Base-by-base conservation (phyloP, 2,888 invertebrate genomes). In the Leucania comma region DNA sequence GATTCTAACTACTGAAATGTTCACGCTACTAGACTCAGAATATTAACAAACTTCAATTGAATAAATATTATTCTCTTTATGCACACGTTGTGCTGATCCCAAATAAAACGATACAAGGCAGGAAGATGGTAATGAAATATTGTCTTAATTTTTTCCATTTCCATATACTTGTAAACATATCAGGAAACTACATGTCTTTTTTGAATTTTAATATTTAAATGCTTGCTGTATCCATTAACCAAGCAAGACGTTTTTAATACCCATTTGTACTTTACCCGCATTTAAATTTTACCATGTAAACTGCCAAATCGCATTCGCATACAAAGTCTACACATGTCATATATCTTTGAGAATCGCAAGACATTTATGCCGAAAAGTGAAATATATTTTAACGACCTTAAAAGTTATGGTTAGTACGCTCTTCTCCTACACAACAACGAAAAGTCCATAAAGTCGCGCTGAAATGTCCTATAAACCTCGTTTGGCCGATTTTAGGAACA, bases 401-500 rank as follows among this genome's bases (percentile, higher is more conserved):
- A 83, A 75, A 84, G 83, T 86, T 85, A 87, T 81, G 82, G 82
- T 79, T 84, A 82, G 85, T 84, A 77, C 72, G 67, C 70, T 83
- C 80, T 59, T 76, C 73, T 82, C 65, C 74, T 72, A 81, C 80
- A 82, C 79, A 72, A 81, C 67, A 65, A 78, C 61, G 38, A 58
- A 78, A 85, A 84, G 46, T 72, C 65, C 65, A 86, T 85, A 87
- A 88, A 87, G 69, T 82, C 60, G 72, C 74, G 71, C 62, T 69
- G 78, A 83, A 85, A 83, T 72, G 86, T 80, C 77, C 84, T 84
- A 88, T 90, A 90, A 90, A 90, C 87, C 87, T 83, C 81, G 70
- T 87, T 88, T 78, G 78, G 58, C 68, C 68, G 81, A 87, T 87
- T 78, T 82, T 68, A 66, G 80, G 74, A 83, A 76, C 80, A 81